phyloP scores from a whole-genome alignment of 1,140 invertebrate genomes.

The Callitettix versicolor region DNA sequence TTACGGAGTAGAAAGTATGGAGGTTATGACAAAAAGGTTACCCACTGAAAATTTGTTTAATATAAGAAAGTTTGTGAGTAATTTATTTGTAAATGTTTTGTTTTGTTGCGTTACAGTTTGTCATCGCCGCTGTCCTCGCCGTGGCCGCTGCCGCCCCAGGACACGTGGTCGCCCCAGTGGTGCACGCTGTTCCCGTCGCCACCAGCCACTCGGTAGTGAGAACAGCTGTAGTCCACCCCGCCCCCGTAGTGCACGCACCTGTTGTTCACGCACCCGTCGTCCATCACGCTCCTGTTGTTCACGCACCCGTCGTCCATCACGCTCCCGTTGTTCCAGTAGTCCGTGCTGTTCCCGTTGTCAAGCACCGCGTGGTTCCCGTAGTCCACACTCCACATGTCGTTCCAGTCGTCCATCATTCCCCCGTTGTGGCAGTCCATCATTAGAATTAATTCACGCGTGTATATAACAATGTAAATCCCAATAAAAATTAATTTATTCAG shows the following conservation, averaged over 20 bases:
- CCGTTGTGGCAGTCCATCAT: not conserved
- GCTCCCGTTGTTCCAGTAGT: not conserved
- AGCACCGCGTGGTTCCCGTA: not conserved
- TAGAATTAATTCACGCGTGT: too few relatives aligned
- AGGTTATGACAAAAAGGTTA: too few relatives aligned
- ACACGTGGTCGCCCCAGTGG: not conserved
- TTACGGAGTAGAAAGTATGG: too few relatives aligned
- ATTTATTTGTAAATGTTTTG: too few relatives aligned
- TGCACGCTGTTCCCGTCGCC: not conserved
- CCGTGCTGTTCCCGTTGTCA: conserved; percentile 6
- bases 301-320: not conserved
- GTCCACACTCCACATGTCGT: not conserved
- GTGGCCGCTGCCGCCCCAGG: conserved; percentile 1
- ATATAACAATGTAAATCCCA: too few relatives aligned
- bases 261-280: not conserved
- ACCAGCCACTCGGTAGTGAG: not conserved
- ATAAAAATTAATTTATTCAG: too few relatives aligned
- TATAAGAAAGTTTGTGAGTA: too few relatives aligned
- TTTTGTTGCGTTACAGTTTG: not conserved
- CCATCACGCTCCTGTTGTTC: not conserved
- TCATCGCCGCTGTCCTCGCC: not conserved
- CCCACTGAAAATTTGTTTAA: too few relatives aligned
- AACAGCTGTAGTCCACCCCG: conserved; percentile 1
- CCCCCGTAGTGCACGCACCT: not conserved
- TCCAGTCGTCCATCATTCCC: conserved; percentile 1